Percentiles rank a stretch among this genome's conserved stretches.
Conservation (phyloP, 2,113 vertebrate species). For the Plestiodon gilberti region DNA sequence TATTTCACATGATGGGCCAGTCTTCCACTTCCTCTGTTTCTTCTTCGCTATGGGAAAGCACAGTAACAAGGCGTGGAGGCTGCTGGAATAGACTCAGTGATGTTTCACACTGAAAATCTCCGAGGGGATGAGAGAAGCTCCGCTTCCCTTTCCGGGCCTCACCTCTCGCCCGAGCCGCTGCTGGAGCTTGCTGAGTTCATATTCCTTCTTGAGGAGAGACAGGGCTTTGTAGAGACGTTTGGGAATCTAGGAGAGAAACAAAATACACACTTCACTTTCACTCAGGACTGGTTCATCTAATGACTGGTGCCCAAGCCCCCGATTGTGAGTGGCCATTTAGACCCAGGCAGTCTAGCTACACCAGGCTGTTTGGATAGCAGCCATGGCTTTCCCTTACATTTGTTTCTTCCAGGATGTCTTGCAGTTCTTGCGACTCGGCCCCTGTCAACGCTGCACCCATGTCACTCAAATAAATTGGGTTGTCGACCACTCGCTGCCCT, state of each 20-base stretch:
- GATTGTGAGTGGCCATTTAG: not conserved
- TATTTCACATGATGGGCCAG: too few relatives aligned
- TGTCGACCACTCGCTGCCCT: slow-evolving; percentile 95
- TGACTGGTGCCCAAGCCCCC: not conserved
- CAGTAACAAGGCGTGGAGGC: too few relatives aligned
- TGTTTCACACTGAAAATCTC: too few relatives aligned
- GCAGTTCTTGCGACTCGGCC: slow-evolving; percentile 93
- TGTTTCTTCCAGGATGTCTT: slow-evolving; percentile 94
- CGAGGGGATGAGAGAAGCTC: too few relatives aligned
- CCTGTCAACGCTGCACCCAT: slow-evolving; percentile 97
- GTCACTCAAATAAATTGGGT: slow-evolving; percentile 97
- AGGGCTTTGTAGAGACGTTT: slow-evolving; percentile 96
- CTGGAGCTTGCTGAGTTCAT: slow-evolving; percentile 97
- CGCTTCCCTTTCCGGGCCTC: slow-evolving; percentile 19
- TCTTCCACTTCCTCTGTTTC: too few relatives aligned
- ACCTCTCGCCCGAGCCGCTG: slow-evolving; percentile 96
- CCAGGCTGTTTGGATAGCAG: not conserved
- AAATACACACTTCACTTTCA: not conserved
- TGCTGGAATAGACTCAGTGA: too few relatives aligned
- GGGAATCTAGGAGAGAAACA: slow-evolving; percentile 83
- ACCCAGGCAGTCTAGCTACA: not conserved
- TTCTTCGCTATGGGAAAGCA: too few relatives aligned
- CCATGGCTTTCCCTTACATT: slow-evolving; percentile 80
- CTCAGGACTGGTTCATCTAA: too few relatives aligned
- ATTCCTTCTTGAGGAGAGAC: slow-evolving; percentile 97